These are phyloP conservation scores for Macrophya alboannulata DNA, from an alignment of 2,888 invertebrate species.

Conservation along the genomic window DNA sequence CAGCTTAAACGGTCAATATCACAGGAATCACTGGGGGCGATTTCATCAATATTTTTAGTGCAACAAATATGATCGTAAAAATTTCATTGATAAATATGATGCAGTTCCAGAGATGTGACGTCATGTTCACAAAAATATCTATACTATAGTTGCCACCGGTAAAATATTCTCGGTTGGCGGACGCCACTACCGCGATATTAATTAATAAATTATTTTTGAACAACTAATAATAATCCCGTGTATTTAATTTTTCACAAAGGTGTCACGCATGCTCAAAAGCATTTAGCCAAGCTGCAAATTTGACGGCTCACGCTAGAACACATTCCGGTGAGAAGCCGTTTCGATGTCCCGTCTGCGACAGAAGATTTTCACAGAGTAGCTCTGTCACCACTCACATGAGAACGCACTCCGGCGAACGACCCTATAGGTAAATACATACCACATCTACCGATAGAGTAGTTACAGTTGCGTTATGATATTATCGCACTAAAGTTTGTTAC, in stretches of 20 bases:
- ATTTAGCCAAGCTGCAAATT: conserved; percentile 98
- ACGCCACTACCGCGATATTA: neutral
- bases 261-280: conserved; percentile 98
- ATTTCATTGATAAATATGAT: too few species aligned
- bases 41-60: too few species aligned
- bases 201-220: neutral
- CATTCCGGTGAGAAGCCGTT: conserved; percentile 99
- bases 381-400: conserved; percentile 99
- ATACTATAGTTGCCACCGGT: too few species aligned
- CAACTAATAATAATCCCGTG: neutral
- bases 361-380: conserved; percentile 97
- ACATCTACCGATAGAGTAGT: neutral
- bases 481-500: neutral
- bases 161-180: neutral
- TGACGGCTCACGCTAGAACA: conserved; percentile 97
- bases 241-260: conserved; percentile 63
- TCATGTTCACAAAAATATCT: too few species aligned
- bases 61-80: too few species aligned
- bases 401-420: conserved; percentile 99
- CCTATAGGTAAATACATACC: conserved; percentile 86
- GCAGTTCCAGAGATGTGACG: too few species aligned
- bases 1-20: too few species aligned
- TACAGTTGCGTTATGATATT: neutral
- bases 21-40: too few species aligned
- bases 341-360: conserved; percentile 97